Base-by-base conservation (phyloP, 2,888 invertebrate genomes). In the Ornithoptera alexandrae region DNA sequence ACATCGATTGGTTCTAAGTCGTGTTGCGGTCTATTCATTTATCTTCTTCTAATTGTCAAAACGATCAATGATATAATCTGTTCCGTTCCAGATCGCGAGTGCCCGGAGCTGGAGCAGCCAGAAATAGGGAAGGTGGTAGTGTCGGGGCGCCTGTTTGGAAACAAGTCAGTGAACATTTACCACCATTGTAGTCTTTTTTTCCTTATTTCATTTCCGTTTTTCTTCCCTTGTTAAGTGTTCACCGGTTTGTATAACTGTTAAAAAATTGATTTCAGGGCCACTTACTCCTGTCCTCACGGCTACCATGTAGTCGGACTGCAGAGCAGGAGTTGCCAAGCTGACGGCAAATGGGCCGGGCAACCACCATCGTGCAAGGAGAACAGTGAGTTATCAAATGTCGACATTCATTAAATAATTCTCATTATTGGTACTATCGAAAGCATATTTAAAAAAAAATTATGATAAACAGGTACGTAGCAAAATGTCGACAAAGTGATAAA, bases 311-410 rank as follows among this genome's bases (percentile, higher is more conserved):
- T 97, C 0, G 98, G 98, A 0, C 92, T 97, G 0, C 95, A 96
- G 79, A 97, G 97, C 81, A 93, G 98, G 66, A 95, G 95, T 72
- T 99, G 99, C 84, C 96, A 97, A 78, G 98, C 98, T 0, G 98
- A 99, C 84, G 98, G 98, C 30, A 95, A 95, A 74, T 97, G 97
- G 97, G 96, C 97, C 0, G 97, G 97, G 0, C 94, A 95, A 59
- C 95, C 96, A 8, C 97, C 97, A 4, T 95, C 96, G 8, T 97
- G 97, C 92, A 97, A 97, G 84, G 96, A 97, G 83, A 97, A 97
- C 80, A 95, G 96, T 95, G 93, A 93, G 94, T 88, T 2, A 1
- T 56, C n/a, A 46, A 15, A 12, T 0, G 46, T 46, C 2, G 12
- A 46, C 46, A 15, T 15, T 15, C 3, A 46, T 15, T 15, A 15